These are phyloP conservation scores for Rhinolophus ferrumequinum DNA, from an alignment of 2,113 vertebrate genomes.

Conservation along the genomic window DNA sequence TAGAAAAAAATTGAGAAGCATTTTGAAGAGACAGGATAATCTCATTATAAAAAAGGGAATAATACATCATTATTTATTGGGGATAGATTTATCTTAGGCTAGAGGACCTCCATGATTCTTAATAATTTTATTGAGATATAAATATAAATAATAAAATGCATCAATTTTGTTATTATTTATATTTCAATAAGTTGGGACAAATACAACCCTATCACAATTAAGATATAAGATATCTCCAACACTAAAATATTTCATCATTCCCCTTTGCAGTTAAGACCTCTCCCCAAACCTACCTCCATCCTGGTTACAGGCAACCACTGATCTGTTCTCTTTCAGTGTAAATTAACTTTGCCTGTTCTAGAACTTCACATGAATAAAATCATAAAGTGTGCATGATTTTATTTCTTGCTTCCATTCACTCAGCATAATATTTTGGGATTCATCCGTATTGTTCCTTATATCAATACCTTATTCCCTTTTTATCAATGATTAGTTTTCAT, in stretches of 20 bases:
- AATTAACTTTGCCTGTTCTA: background rate
- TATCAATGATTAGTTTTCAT: background rate
- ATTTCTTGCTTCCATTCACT: background rate
- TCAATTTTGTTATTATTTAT: background rate
- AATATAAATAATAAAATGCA: background rate
- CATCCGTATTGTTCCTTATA: background rate
- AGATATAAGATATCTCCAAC: background rate
- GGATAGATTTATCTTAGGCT: background rate
- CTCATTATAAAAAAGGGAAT: background rate
- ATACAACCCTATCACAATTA: background rate
- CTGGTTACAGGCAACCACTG: background rate
- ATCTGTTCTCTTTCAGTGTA: background rate
- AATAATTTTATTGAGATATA: background rate
- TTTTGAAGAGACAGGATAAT: background rate
- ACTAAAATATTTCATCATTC: background rate
- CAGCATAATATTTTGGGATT: background rate
- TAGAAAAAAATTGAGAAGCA: background rate
- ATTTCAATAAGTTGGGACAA: background rate
- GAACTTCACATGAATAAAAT: background rate
- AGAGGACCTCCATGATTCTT: background rate
- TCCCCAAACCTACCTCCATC: background rate
- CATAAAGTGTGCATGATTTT: background rate
- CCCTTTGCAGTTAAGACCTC: background rate
- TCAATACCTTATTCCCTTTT: background rate
- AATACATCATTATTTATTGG: background rate